These are phyloP conservation scores for Conus canariensis DNA, from an alignment of 2,888 invertebrate genomes.

Conservation along the genomic window DNA sequence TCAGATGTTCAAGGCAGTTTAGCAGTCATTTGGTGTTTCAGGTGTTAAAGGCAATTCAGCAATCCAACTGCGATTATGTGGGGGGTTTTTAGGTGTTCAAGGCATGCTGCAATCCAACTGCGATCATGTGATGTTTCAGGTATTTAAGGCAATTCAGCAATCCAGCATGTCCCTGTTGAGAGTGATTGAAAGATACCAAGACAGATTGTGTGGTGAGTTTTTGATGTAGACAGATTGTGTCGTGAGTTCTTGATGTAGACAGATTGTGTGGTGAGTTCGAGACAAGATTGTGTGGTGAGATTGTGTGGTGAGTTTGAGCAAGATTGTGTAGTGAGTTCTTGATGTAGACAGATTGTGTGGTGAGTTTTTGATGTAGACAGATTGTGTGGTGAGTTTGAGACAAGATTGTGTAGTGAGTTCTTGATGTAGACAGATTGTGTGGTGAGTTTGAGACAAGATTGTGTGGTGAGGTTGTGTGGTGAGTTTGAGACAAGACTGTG, in stretches of 20 bases:
- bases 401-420: too few species aligned
- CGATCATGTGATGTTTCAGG: slow-evolving; percentile 59
- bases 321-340: background rate
- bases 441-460: too few species aligned
- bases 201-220: slow-evolving; percentile 88
- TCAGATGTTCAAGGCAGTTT: too few species aligned
- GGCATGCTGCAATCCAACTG: slow-evolving; percentile 79
- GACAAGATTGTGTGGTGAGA: too few species aligned
- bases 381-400: background rate
- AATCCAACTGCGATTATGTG: slow-evolving; percentile 79
- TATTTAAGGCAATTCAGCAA: slow-evolving; percentile 87
- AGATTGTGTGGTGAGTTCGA: too few species aligned
- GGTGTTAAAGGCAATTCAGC: too few species aligned
- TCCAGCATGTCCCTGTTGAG: slow-evolving; percentile 92
- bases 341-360: slow-evolving; percentile 88
- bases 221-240: background rate
- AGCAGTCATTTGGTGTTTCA: background rate
- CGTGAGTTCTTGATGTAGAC: too few species aligned
- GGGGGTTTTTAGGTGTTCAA: too few species aligned
- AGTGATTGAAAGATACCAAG: slow-evolving; percentile 95
- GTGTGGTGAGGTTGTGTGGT: slow-evolving; percentile 91
- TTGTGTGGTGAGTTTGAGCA: too few species aligned
- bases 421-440: too few species aligned
- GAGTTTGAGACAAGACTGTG: slow-evolving; percentile 64
- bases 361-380: slow-evolving; percentile 75